These are phyloP conservation scores for Polypedilum pembai DNA, from an alignment of 1,140 invertebrate species.

Conservation along the genomic window DNA sequence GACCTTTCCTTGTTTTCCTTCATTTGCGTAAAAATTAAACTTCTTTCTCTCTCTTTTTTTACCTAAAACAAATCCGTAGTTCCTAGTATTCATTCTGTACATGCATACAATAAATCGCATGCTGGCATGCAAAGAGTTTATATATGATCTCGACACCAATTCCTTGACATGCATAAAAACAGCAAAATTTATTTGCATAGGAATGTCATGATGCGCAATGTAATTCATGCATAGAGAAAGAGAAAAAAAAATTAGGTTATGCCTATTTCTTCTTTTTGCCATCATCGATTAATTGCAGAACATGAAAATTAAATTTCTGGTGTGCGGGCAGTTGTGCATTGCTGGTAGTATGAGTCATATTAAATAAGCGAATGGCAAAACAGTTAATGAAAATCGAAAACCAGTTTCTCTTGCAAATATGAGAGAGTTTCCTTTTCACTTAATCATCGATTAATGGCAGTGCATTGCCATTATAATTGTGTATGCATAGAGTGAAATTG, in stretches of 20 bases:
- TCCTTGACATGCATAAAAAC: not conserved
- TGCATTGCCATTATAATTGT: not conserved
- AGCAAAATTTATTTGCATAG: not conserved
- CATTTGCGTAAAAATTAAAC: slow-evolving; percentile 11
- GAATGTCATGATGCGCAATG: slow-evolving; percentile 9
- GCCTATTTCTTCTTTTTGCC: not conserved
- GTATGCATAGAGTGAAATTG: not conserved
- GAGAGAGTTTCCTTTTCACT: slow-evolving; percentile 10
- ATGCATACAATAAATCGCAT: too few relatives aligned
- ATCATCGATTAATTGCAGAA: slow-evolving; percentile 21
- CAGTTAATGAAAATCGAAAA: slow-evolving; percentile 1
- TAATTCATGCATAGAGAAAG: not conserved
- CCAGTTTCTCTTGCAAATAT: not conserved
- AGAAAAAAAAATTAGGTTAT: slow-evolving; percentile 1
- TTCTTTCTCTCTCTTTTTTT: not conserved
- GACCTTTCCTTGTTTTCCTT: slow-evolving; percentile 3
- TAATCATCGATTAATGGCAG: not conserved
- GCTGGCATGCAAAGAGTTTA: not conserved
- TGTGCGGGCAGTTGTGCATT: not conserved
- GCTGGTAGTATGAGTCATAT: slow-evolving; percentile 8
- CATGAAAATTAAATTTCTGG: slow-evolving; percentile 1
- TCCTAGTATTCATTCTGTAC: not conserved
- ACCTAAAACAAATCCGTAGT: not conserved
- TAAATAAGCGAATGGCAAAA: slow-evolving; percentile 5
- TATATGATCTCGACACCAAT: not conserved